These are phyloP conservation scores for Athene noctua DNA, from an alignment of 2,113 vertebrate genomes.

Conservation along the genomic window DNA sequence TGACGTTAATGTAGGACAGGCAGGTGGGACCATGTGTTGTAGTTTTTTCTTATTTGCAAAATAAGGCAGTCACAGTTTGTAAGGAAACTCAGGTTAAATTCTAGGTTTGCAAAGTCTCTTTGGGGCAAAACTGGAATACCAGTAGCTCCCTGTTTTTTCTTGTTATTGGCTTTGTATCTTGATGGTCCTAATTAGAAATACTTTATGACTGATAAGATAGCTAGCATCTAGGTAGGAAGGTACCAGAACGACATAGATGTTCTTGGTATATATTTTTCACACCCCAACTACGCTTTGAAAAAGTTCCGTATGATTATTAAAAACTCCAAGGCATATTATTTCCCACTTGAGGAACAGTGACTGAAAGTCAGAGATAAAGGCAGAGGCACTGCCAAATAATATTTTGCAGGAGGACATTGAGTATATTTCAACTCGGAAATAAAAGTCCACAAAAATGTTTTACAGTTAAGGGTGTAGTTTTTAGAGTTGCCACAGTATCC, in stretches of 20 bases:
- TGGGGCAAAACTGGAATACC: neutral
- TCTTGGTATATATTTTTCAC: constrained; percentile 9
- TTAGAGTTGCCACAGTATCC: neutral
- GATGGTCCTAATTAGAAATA: neutral
- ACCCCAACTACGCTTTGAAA: constrained; percentile 7
- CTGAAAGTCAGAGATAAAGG: constrained; percentile 30
- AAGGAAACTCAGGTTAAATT: neutral
- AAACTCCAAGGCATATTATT: constrained; percentile 23
- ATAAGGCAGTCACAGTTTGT: neutral
- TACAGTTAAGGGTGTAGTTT: neutral
- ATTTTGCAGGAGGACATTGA: neutral
- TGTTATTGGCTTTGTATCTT: neutral
- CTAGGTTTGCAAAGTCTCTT: neutral
- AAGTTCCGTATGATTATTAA: neutral
- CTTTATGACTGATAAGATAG: neutral
- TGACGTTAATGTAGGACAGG: neutral
- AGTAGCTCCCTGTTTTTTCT: neutral
- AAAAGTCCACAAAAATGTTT: neutral
- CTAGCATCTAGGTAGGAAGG: neutral
- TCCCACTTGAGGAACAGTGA: constrained; percentile 6
- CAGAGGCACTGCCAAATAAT: neutral
- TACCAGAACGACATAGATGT: neutral
- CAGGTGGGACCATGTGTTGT: neutral
- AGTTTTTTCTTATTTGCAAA: neutral
- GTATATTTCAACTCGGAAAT: neutral